Evolutionary conservation across 2,888 invertebrate species (phyloP), one percentile per base, ranked within the genome.

Genomic region (Adelphocoris suturalis): DNA sequence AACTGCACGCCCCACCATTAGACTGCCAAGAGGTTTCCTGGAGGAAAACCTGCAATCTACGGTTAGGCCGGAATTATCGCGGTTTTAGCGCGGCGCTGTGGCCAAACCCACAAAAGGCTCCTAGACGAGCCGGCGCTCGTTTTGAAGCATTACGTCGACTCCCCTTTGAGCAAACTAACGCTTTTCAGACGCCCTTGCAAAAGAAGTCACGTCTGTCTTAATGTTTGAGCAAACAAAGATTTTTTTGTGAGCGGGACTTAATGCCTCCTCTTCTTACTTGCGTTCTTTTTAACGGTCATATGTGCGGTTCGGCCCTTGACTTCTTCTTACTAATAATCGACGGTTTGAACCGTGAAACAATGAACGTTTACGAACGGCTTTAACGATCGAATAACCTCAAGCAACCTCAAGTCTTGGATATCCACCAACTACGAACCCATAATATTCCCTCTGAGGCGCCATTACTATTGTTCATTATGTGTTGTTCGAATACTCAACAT

Each of bases 161-260:
- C 68, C 23, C 68, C 68, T 68, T 68, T 68, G 68, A 68, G 68
- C 68, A 19, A 68, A 23, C 68, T 68, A 68, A 68, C 68, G 68
- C 68, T 68, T 68, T 68, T 68, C 68, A 68, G 68, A 5, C 37
- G 37, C 16, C 68, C 27, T 68, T 68, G 68, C 68, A 68, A 68
- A 68, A 68, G 68, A 68, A 68, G 68, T 68, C 68, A 68, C 68
- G 68, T 68, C 68, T 68, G 68, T 68, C 68, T 68, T 68, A 68
- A 68, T 68, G 68, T 68, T 68, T 68, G 68, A 68, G 68, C 68
- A 68, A 68, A 68, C 68, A 68, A 68, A 68, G 68, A 68, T 68
- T 23, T 68, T 57, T 68, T 68, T 68, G 68, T 23, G 19, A 68
- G 68, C 19, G 68, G 23, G 19, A 9, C 68, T 27, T 68, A 23